Percentiles rank a stretch among this genome's conserved stretches.
phyloP scores from a whole-genome alignment of 2,797 vertebrate species.

The Sternarchorhynchus goeldii region DNA sequence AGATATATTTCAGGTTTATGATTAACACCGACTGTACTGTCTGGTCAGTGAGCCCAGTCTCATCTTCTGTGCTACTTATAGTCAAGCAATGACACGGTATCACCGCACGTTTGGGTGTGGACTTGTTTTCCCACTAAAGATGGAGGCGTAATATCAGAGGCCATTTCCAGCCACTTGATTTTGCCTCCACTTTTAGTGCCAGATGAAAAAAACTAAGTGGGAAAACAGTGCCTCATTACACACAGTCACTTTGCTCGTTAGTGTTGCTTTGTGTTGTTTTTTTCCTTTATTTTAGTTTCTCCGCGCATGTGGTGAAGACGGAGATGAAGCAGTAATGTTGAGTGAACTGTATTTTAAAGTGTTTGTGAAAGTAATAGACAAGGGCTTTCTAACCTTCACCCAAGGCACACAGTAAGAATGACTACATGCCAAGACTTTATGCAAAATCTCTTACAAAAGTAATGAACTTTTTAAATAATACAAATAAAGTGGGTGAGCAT shows the following conservation, averaged over 20 bases:
- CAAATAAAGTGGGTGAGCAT: not conserved
- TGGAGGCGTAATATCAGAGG: no score
- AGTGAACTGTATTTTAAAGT: slow-evolving; percentile 30
- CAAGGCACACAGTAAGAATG: not conserved
- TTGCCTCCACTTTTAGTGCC: slow-evolving; percentile 11
- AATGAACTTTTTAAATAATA: not conserved
- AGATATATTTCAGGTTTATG: slow-evolving; percentile 32
- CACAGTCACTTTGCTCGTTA: slow-evolving; percentile 22
- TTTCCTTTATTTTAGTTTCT: not conserved
- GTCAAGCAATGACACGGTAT: not conserved
- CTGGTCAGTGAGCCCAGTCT: slow-evolving; percentile 32
- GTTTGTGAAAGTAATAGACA: slow-evolving; percentile 42
- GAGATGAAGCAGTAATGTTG: slow-evolving; percentile 11
- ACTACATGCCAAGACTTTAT: not conserved
- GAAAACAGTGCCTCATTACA: slow-evolving; percentile 16
- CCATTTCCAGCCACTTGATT: not conserved
- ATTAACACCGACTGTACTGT: slow-evolving; percentile 36
- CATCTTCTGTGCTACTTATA: slow-evolving; percentile 30
- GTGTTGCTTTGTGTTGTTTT: slow-evolving; percentile 19
- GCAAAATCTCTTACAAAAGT: not conserved
- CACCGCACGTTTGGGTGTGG: not conserved
- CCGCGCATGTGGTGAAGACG: slow-evolving; percentile 12
- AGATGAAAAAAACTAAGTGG: not conserved
- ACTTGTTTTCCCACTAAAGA: no score
- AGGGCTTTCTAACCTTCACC: slow-evolving; percentile 36